Evolutionary conservation across 2,113 vertebrate genomes (phyloP), one percentile per base, ranked within the genome.

Genomic region (Centropus bengalensis): DNA sequence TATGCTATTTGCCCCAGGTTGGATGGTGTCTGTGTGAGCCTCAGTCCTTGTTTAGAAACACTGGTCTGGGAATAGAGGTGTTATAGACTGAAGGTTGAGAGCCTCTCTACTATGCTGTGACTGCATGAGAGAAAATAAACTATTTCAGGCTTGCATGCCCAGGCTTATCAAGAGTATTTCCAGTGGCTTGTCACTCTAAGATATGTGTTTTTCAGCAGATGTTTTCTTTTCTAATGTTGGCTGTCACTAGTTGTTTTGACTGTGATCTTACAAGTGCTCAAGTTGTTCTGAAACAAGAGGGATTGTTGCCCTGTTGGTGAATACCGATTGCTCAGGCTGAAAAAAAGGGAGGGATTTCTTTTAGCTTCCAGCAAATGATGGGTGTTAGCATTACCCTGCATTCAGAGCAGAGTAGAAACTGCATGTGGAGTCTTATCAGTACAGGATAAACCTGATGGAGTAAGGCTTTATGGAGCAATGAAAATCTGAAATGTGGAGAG

Each of bases 11-110:
- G 52, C n/a, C 28, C 12, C 1, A 0, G 5, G 21, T 3, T 45
- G 55, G 9, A 3, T 0, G 2, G 20, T 14, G 13, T 22, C 47
- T 19, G 11, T 0, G 0, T n/a, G 28, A 52, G 26, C 12, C 28
- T 75, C 3, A 0, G 2, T 24, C 51, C 17, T 24, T 24, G 36
- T 3, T 33, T 27, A 27, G 49, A 36, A 70, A 40, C 26, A 64
- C 18, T 6, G 1, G 47, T 42, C n/a, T 18, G 44, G 38, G 24
- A 12, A 23, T 4, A 71, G 47, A 68, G 33, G 6, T 62, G 60
- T 42, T 49, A 12, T 49, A 14, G 26, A 5, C 38, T 5, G 11
- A n/a, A 49, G 4, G 32, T 10, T 26, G 4, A 38, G 58, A 66
- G 24, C 58, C 12, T 36, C 40, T 81, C 56, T 81, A 28, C 38